Base-by-base conservation (phyloP, 2,797 vertebrate species). In the Avahi laniger region DNA sequence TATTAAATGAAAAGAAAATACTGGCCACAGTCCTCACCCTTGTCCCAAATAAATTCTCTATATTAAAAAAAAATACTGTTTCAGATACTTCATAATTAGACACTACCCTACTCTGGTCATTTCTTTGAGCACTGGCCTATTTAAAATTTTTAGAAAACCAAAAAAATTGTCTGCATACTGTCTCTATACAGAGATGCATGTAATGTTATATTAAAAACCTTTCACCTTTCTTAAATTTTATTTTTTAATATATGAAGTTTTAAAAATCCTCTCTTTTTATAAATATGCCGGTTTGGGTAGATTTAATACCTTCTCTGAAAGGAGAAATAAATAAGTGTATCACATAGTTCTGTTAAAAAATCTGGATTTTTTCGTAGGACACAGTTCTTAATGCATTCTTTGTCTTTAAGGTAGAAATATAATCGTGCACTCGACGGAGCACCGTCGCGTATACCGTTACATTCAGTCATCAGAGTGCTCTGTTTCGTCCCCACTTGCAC, bases 371-470 rank as follows among this genome's bases (percentile, higher is more conserved):
- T 76, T 65, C 38, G 8, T 52, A 67, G 35, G 48, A 28, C 50
- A 24, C 12, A 41, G n/a, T 84, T 80, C 33, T 87, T 79, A 83
- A 76, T 46, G 94, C 46, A 22, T 82, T 78, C 14, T 88, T 87
- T 88, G 41, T 91, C 95, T 94, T 93, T 52, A 52, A 88, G 69
- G 41, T 43, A 48, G 85, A 33, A 76, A 18, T 85, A 41, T 35
- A 59, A 86, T 67, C 61, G 59, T 78, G 54, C 43, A 7, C 57
- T 80, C 63, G 18, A 30, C 15, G 15, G 41, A 91, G 75, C 35
- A 50, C 24, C 4, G 0, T 13, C 70, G 1, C 9, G 33, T 82
- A 5, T 59, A 80, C 63, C 2, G 3, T 91, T 83, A 86, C 72
- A 0, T 82, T 70, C 70, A 26, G 14, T 91, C 67, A 18, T 48